These are phyloP conservation scores for Pseudorasbora parva DNA, from an alignment of 2,113 vertebrate species.

Conservation along the genomic window DNA sequence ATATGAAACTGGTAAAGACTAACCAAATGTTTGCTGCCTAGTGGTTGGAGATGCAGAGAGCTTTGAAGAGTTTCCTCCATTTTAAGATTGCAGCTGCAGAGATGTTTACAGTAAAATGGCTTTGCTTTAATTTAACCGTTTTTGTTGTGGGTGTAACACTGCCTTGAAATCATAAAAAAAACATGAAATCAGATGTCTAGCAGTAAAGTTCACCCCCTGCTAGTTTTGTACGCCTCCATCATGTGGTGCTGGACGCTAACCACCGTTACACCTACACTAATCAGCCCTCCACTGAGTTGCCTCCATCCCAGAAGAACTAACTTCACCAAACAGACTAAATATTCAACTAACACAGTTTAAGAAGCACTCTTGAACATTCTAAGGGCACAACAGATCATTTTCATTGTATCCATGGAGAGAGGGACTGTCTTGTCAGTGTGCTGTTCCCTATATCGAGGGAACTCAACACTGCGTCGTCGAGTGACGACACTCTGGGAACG, in stretches of 20 bases:
- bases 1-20: not conserved
- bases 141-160: slow-evolving; percentile 7
- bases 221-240: slow-evolving; percentile 42
- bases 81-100: not conserved
- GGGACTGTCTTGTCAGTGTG: not conserved
- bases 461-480: no score
- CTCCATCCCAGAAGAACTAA: slow-evolving; percentile 15
- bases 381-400: not conserved
- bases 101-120: slow-evolving; percentile 9
- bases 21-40: not conserved
- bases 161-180: slow-evolving; percentile 24
- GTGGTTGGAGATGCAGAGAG: not conserved
- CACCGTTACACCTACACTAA: slow-evolving; percentile 34
- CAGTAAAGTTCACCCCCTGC: slow-evolving; percentile 40
- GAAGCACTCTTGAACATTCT: slow-evolving; percentile 1
- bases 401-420: not conserved
- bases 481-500: no score
- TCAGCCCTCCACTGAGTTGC: slow-evolving; percentile 6
- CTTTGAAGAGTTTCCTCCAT: not conserved
- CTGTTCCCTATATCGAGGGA: no score
- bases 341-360: slow-evolving; percentile 9
- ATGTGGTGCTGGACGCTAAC: slow-evolving; percentile 30
- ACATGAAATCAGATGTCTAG: slow-evolving; percentile 30
- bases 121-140: not conserved
- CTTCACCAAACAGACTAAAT: slow-evolving; percentile 26